Evolutionary conservation across 1,140 invertebrate species (phyloP).

Genomic region (Venturia canescens): DNA sequence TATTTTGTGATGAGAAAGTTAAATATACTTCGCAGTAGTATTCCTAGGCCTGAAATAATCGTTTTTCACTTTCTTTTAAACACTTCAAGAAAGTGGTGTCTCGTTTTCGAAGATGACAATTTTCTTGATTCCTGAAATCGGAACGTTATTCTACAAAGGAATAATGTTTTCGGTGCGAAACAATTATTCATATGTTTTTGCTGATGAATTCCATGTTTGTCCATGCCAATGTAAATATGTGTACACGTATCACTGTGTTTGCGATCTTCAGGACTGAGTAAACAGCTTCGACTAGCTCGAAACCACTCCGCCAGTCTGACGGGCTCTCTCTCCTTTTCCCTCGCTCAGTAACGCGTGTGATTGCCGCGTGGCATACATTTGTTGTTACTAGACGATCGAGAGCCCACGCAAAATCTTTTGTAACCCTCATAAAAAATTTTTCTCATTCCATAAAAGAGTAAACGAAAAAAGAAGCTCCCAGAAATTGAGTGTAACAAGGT

Average conservation of each 20-base stretch:
- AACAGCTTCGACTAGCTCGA: neutral
- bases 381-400: too few relatives aligned
- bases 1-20: too few relatives aligned
- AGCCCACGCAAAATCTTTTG: too few relatives aligned
- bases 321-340: neutral
- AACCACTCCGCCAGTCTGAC: neutral
- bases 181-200: neutral
- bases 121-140: too few relatives aligned
- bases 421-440: neutral
- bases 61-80: too few relatives aligned
- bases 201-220: neutral
- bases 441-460: neutral
- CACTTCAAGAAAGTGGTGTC: too few relatives aligned
- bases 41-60: too few relatives aligned
- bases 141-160: too few relatives aligned
- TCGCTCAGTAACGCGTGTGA: neutral
- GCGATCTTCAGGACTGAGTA: neutral
- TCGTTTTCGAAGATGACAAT: too few relatives aligned
- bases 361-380: too few relatives aligned
- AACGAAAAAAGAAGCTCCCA: neutral
- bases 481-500: neutral
- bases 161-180: too few relatives aligned
- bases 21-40: too few relatives aligned
- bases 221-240: neutral
- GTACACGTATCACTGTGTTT: neutral